Evolutionary conservation across 2,888 invertebrate genomes (phyloP), one percentile per base, ranked within the genome.

Genomic region (Rhamnusium bicolor): DNA sequence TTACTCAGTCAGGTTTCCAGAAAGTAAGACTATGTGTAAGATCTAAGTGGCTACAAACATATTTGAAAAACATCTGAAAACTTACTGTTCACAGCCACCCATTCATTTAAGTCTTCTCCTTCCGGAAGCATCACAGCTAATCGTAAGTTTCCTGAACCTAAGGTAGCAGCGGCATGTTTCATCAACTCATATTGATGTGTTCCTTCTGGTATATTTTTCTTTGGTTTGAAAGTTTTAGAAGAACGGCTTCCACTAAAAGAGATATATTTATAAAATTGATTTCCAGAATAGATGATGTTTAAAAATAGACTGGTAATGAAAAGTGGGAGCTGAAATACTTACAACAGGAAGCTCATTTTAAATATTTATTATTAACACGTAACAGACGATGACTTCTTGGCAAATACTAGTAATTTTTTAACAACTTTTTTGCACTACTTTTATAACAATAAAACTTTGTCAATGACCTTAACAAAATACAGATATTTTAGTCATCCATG

Each of bases 31-130:
- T 14, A 40, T 5, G 4, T n/a, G n/a, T 12, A n/a, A 40, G n/a
- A n/a, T n/a, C n/a, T 14, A 40, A 12, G 3, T 12, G 40, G 12
- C 40, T 40, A 40, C 1, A 12, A 40, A 49, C 14, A 46, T 58
- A 21, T 32, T 54, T 18, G 32, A 56, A 18, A 32, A 53, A 54
- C 54, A 27, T n/a, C 1, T 24, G 24, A 62, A 49, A 51, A 92
- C 96, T 93, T 89, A 98, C 99, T 99, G 88, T 99, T 99, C 56
- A 99, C 99, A 69, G 99, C 99, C 51, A 99, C 97, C 99, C 99
- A 99, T 91, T 99, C 99, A 86, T 99, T 99, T 78, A 98, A 92
- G 90, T 99, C 99, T 90, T 99, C 99, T 46, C 99, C 99, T 88
- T 98, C 98, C 0, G 99, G 99, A 81, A 99, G 90, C 92, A 96